These are phyloP conservation scores for Muschampia plurimacula DNA, from an alignment of 2,888 invertebrate species.

Conservation along the genomic window DNA sequence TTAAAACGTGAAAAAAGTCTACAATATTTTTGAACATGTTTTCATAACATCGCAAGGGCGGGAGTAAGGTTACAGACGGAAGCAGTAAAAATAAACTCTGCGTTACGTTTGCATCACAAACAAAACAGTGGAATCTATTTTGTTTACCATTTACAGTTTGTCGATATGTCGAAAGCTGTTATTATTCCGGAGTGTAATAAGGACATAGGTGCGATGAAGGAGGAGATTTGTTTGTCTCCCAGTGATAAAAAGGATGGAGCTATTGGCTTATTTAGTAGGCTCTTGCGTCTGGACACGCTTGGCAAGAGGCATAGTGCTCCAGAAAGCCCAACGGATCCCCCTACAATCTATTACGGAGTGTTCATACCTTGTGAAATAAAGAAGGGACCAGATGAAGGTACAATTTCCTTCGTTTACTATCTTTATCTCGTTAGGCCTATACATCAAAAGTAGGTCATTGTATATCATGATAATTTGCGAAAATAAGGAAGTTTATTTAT, in stretches of 20 bases:
- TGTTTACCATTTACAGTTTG: conserved; percentile 74
- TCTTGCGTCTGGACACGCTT: conserved; percentile 71
- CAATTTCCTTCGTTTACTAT: conserved; percentile 23
- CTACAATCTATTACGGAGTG: conserved; percentile 77
- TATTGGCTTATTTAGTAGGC: conserved; percentile 71
- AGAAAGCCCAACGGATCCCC: conserved; percentile 69
- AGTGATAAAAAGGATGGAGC: conserved; percentile 73
- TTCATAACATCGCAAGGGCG: conserved; percentile 65
- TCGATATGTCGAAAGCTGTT: conserved; percentile 78
- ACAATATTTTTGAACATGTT: conserved; percentile 57
- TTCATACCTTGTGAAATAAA: conserved; percentile 84
- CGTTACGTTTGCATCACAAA: conserved; percentile 74
- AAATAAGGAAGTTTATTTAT: conserved; percentile 37
- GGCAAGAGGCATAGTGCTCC: conserved; percentile 60
- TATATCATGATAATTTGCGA: conserved; percentile 27
- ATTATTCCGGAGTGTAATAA: conserved; percentile 74
- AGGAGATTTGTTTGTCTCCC: conserved; percentile 71
- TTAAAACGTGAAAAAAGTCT: conserved; percentile 47
- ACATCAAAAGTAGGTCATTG: conserved; percentile 47
- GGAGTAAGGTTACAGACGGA: conserved; percentile 54
- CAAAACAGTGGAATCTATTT: conserved; percentile 67
- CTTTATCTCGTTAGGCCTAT: conserved; percentile 17
- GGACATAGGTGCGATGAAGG: conserved; percentile 70
- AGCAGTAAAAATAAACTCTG: conserved; percentile 71
- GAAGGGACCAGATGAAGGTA: conserved; percentile 82